These are phyloP conservation scores for Melanotaenia duboulayi DNA, from an alignment of 2,113 vertebrate species.

Conservation along the genomic window DNA sequence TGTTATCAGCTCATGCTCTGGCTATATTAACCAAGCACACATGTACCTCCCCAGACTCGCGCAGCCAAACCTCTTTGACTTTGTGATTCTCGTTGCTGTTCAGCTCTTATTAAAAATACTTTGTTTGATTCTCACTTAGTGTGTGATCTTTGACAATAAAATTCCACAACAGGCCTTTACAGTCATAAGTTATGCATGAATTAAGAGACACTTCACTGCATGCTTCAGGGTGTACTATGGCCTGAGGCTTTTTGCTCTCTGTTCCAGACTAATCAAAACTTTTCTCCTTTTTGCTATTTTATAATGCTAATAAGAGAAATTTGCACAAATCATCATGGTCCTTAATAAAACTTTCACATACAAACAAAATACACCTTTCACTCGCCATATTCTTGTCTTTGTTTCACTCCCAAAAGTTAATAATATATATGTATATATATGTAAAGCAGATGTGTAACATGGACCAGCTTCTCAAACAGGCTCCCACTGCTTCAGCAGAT, in stretches of 20 bases:
- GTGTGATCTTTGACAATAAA: too few species aligned
- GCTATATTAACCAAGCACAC: too few species aligned
- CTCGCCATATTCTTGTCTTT: slow-evolving; percentile 14
- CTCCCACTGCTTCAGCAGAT: slow-evolving; percentile 49
- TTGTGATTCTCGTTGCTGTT: too few species aligned
- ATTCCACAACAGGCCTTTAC: slow-evolving; percentile 57
- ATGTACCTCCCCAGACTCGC: too few species aligned
- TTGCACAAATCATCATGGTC: slow-evolving; percentile 58
- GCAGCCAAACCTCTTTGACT: too few species aligned
- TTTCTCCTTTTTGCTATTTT: not conserved
- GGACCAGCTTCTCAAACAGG: slow-evolving; percentile 25
- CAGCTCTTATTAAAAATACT: too few species aligned
- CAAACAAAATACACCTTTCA: slow-evolving; percentile 51
- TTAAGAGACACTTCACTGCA: slow-evolving; percentile 72
- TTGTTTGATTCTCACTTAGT: too few species aligned
- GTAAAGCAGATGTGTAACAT: slow-evolving; percentile 33
- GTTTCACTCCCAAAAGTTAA: slow-evolving; percentile 33
- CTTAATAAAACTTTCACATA: slow-evolving; percentile 52
- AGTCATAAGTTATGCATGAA: slow-evolving; percentile 57
- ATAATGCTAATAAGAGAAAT: slow-evolving; percentile 33
- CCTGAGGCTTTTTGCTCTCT: slow-evolving; percentile 37
- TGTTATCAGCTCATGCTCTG: too few species aligned
- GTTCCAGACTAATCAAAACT: slow-evolving; percentile 24
- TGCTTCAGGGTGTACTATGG: slow-evolving; percentile 35
- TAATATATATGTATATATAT: not conserved